Evolutionary conservation across 2,113 vertebrate genomes (phyloP).

Genomic region (Actinemys pallida): DNA sequence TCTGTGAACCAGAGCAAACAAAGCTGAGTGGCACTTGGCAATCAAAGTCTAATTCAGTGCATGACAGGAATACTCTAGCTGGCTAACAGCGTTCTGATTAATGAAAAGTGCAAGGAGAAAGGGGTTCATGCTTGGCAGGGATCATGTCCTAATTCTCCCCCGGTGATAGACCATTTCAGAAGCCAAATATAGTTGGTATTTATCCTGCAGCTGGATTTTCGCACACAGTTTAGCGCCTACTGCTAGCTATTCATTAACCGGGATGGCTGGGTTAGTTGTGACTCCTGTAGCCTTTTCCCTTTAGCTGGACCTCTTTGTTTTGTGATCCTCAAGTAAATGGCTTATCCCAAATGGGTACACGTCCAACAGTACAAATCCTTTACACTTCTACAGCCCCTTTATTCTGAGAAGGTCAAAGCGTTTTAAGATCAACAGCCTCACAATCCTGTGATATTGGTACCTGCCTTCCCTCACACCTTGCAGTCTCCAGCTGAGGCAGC

Average conservation of each 20-base stretch:
- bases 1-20: conserved; percentile 77
- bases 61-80: fast-evolving
- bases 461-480: neutral
- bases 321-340: neutral
- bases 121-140: neutral
- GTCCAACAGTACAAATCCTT: neutral
- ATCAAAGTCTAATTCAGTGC: neutral
- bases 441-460: neutral
- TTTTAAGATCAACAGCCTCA: neutral
- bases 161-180: fast-evolving
- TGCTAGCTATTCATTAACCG: neutral
- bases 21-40: neutral
- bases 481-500: neutral
- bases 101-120: neutral
- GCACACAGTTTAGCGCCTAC: fast-evolving
- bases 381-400: neutral
- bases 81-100: neutral
- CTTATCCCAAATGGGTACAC: fast-evolving
- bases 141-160: neutral
- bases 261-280: neutral
- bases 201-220: neutral
- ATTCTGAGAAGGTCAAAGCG: neutral
- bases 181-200: neutral
- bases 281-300: neutral
- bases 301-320: neutral